Evolutionary conservation across 2,888 invertebrate genomes (phyloP), one percentile per base, ranked within the genome.

Genomic region (Drosophila kokeensis): DNA sequence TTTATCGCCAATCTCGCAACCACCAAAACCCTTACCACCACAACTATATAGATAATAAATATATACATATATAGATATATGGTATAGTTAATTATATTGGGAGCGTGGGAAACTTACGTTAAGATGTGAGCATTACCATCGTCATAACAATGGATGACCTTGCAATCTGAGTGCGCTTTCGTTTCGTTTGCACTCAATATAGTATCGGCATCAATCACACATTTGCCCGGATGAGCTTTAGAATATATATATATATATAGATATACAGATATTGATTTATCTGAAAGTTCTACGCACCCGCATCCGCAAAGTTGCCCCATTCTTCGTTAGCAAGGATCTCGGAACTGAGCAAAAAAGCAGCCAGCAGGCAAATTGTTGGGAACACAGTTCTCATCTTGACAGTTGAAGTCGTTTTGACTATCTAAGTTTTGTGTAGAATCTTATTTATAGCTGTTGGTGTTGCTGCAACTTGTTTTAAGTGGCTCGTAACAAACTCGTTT

Each of bases 201-300:
- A 10, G 73, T 61, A n/a, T 73, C 24, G 7, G n/a, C 45, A n/a
- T 61, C 49, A n/a, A 82, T 53, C 4, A 63, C 54, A 52, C 83
- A 84, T 60, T 83, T 83, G 0, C 80, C 80, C 6, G 83, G 76
- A 69, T 82, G 53, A 29, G 68, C 81, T 83, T 24, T 21, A 15
- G 1, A 13, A 21, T 45, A 7, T 21, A 42, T n/a, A 21, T 21
- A 42, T 13, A 13, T 45, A 13, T 38, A 38, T 38, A 38, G 15
- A 21, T 15, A 45, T 21, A 24, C 7, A 24, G 2, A 6, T 45
- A 15, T 21, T 21, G 21, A 15, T 15, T 15, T 45, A 13, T 2
- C 15, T 45, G 21, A 13, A 7, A 45, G 45, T 7, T 45, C 45
- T 24, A 45, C 45, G 15, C 21, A 45, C 45, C 21, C 15, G 45